phyloP scores from a whole-genome alignment of 2,888 invertebrate species.

The Idaea biselata region DNA sequence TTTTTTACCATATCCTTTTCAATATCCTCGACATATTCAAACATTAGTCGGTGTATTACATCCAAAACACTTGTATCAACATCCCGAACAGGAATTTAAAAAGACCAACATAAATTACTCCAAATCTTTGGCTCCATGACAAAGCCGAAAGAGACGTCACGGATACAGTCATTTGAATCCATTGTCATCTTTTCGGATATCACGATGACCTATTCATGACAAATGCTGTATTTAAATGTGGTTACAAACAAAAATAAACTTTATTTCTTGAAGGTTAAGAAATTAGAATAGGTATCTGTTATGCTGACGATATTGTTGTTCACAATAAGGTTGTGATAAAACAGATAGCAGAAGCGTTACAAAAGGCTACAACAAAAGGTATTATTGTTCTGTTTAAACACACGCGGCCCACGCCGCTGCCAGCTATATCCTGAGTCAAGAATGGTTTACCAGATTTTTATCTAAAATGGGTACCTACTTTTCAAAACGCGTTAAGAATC shows the following conservation, averaged over 20 bases:
- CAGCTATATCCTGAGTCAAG: neutral
- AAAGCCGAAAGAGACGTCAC: slow-evolving; percentile 61
- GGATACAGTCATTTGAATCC: slow-evolving; percentile 74
- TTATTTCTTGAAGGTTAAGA: slow-evolving; percentile 21
- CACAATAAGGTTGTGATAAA: slow-evolving; percentile 69
- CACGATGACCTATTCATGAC: slow-evolving; percentile 43
- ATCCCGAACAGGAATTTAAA: slow-evolving; percentile 48
- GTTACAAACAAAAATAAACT: slow-evolving; percentile 30
- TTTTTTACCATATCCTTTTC: neutral
- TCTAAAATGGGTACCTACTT: neutral
- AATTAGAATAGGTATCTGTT: slow-evolving; percentile 8
- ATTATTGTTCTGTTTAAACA: slow-evolving; percentile 56
- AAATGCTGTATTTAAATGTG: slow-evolving; percentile 28
- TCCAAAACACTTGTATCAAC: slow-evolving; percentile 67
- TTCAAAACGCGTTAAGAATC: neutral
- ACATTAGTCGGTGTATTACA: slow-evolving; percentile 47
- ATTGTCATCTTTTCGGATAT: slow-evolving; percentile 66
- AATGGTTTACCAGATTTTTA: slow-evolving; percentile 1
- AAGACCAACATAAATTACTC: slow-evolving; percentile 63
- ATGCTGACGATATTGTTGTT: slow-evolving; percentile 29
- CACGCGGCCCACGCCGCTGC: slow-evolving; percentile 36
- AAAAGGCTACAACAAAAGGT: slow-evolving; percentile 69
- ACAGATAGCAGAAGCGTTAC: slow-evolving; percentile 64
- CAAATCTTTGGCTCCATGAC: slow-evolving; percentile 48
- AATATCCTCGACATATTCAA: slow-evolving; percentile 37